A percentile compares a stretch with the other conserved stretches of the same genome.
phyloP scores from a whole-genome alignment of 2,113 vertebrate genomes.

The Chloroceryle aenea region DNA sequence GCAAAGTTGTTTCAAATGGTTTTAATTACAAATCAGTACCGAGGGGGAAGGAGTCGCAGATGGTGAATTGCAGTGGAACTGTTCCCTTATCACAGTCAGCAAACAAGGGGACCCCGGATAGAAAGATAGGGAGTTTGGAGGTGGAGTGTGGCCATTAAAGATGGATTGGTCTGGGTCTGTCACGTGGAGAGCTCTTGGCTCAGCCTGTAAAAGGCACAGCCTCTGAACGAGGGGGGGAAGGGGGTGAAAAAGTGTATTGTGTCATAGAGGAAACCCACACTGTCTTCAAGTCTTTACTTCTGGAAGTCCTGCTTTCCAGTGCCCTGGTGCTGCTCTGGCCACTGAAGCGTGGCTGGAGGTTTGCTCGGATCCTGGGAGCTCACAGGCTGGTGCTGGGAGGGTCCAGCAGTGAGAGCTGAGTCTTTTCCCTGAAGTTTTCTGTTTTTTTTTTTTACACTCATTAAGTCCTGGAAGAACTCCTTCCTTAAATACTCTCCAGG shows the following conservation, averaged over 20 bases:
- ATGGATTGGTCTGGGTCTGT: not conserved
- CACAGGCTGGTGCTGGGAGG: not conserved
- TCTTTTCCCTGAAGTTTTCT: not conserved
- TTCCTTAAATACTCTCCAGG: not conserved
- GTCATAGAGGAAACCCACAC: not conserved
- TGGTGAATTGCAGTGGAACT: not conserved
- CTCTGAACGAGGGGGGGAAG: not conserved
- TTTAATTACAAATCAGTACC: conserved; percentile 35
- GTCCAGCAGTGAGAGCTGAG: not conserved
- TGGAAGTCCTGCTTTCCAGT: not conserved
- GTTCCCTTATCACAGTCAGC: not conserved
- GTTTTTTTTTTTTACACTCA: not conserved
- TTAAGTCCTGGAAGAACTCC: not conserved
- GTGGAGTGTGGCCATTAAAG: not conserved
- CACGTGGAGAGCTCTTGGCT: not conserved
- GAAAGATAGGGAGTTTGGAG: not conserved
- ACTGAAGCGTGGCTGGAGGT: not conserved
- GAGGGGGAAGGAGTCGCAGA: conserved; percentile 26
- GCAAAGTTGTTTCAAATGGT: not conserved
- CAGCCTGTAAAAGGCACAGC: not conserved
- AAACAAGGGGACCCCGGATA: not conserved
- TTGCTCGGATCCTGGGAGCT: not conserved
- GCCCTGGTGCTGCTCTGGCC: not conserved
- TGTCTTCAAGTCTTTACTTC: not conserved
- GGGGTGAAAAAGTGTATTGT: not conserved